These are phyloP conservation scores for Podocnemis expansa DNA, from an alignment of 2,113 vertebrate species.

Conservation along the genomic window DNA sequence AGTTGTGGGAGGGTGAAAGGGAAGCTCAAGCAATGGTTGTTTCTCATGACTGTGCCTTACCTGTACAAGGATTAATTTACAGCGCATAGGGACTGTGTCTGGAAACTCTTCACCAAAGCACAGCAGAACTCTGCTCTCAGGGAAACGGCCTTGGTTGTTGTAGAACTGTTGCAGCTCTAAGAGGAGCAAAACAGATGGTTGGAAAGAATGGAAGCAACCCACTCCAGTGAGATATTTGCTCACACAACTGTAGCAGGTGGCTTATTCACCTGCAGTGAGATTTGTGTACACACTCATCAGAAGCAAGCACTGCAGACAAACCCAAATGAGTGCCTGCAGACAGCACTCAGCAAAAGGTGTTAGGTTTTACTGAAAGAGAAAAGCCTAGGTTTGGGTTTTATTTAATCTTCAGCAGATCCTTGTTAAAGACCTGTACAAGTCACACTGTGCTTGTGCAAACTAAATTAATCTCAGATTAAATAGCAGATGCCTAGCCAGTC, in stretches of 20 bases:
- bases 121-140: constrained; percentile 86
- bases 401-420: not conserved
- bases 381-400: not conserved
- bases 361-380: not conserved
- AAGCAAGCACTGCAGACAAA: not conserved
- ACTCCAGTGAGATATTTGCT: not conserved
- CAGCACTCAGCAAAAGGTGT: not conserved
- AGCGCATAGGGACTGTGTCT: constrained; percentile 81
- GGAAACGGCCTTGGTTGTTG: constrained; percentile 85
- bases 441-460: not conserved
- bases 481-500: not conserved
- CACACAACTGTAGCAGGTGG: not conserved
- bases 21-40: not conserved
- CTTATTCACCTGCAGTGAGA: not conserved
- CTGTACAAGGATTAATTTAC: constrained; percentile 95
- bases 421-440: not conserved
- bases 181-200: not conserved
- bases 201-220: not conserved
- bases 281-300: not conserved
- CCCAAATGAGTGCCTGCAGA: not conserved
- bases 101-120: constrained; percentile 97
- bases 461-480: not conserved
- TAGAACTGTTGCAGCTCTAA: constrained; percentile 91
- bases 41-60: constrained; percentile 57
- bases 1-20: rapidly evolving